Conservation (phyloP, 1,140 invertebrate species). For the Trichogramma pretiosum region DNA sequence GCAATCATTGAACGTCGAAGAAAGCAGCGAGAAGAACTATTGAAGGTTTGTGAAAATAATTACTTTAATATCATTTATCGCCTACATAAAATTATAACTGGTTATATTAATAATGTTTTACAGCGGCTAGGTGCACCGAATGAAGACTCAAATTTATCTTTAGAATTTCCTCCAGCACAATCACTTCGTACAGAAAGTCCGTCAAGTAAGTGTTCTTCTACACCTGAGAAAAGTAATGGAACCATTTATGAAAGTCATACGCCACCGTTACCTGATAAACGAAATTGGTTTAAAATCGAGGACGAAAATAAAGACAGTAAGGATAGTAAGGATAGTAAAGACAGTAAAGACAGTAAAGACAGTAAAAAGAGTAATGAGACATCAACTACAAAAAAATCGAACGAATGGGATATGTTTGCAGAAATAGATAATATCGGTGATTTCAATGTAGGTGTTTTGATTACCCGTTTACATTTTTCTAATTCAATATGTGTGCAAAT, state of each 20-base stretch:
- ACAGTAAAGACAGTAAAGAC: constrained; percentile 4
- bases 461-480: constrained; percentile 48
- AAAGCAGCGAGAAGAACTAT: constrained; percentile 79
- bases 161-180: constrained; percentile 29
- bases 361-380: constrained; percentile 40
- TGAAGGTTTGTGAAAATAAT: constrained; percentile 48
- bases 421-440: constrained; percentile 80
- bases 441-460: constrained; percentile 67
- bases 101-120: constrained; percentile 9
- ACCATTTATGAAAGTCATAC: constrained; percentile 40
- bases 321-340: constrained; percentile 4
- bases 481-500: constrained; percentile 14
- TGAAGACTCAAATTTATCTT: constrained; percentile 52
- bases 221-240: constrained; percentile 35
- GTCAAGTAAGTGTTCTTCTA: constrained; percentile 31
- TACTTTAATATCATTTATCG: constrained; percentile 22
- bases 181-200: constrained; percentile 33
- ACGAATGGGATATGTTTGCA: constrained; percentile 80
- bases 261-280: constrained; percentile 34
- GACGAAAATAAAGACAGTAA: not conserved
- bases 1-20: constrained; percentile 83
- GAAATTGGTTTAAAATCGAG: constrained; percentile 2
- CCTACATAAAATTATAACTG: constrained; percentile 1
- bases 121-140: constrained; percentile 53
- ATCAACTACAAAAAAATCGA: constrained; percentile 41